Conservation (phyloP, 2,888 invertebrate species). For the Leucophenga maculata region DNA sequence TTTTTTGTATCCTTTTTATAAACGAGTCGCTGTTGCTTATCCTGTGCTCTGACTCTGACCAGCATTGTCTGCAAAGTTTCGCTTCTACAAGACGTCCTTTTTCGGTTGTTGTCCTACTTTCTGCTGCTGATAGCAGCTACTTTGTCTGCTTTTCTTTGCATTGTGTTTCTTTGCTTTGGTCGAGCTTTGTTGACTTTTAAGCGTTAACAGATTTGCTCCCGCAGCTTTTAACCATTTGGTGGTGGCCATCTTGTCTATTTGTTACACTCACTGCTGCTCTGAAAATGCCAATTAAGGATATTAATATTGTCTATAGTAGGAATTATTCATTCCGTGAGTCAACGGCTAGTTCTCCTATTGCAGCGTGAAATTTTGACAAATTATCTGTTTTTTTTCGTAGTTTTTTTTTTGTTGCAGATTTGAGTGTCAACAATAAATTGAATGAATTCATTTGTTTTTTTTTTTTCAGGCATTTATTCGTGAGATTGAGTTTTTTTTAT, state of each 20-base stretch:
- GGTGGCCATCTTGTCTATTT: not conserved
- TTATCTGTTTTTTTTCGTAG: too few species aligned
- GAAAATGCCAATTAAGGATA: conserved; percentile 60
- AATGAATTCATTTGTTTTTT: too few species aligned
- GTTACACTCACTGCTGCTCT: not conserved
- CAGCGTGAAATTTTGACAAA: too few species aligned
- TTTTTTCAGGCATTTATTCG: too few species aligned
- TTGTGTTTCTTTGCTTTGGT: not conserved
- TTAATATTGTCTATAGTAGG: conserved; percentile 59
- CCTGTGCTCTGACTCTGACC: not conserved
- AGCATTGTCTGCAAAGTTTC: not conserved
- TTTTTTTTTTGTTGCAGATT: too few species aligned
- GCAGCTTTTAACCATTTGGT: not conserved
- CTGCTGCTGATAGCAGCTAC: too few species aligned
- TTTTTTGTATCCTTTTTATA: conserved; percentile 25
- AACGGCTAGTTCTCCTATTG: too few species aligned
- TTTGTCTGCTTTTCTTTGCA: not conserved
- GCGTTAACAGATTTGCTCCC: not conserved
- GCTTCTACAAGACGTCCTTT: conserved; percentile 28
- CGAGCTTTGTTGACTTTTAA: not conserved
- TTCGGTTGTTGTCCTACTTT: not conserved
- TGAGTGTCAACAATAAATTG: too few species aligned
- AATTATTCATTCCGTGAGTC: too few species aligned
- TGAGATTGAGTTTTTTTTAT: too few species aligned
- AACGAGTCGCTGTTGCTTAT: not conserved